phyloP scores from a whole-genome alignment of 2,797 vertebrate species.

The Calcarius lapponicus region DNA sequence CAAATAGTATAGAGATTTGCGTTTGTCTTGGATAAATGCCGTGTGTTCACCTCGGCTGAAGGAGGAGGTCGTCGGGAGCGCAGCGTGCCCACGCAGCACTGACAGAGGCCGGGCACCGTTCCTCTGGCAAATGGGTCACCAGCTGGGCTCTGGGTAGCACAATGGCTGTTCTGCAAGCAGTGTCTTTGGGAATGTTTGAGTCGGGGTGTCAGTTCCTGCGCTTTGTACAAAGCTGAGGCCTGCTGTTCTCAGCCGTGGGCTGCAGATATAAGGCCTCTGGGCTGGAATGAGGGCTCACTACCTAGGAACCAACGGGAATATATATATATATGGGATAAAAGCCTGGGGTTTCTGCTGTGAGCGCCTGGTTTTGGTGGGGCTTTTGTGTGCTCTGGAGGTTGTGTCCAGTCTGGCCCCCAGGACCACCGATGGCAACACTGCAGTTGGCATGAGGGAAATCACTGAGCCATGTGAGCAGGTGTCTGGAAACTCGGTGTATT shows the following conservation, averaged over 20 bases:
- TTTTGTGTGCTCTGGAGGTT: neutral
- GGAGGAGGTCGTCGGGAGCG: accelerated
- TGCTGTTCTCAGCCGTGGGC: accelerated
- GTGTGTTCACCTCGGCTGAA: neutral
- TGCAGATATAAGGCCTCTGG: neutral
- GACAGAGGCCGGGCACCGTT: accelerated
- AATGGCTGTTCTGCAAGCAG: neutral
- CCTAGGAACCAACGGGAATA: neutral
- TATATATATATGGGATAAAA: accelerated
- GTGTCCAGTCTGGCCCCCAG: neutral
- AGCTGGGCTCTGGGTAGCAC: neutral
- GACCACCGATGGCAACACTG: accelerated
- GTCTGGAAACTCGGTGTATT: neutral
- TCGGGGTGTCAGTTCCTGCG: accelerated
- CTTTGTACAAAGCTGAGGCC: no score
- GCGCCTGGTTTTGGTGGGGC: accelerated
- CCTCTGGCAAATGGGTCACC: no score
- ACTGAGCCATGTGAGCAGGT: accelerated
- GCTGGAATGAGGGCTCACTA: neutral
- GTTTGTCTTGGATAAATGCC: neutral
- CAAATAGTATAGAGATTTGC: constrained; percentile 15
- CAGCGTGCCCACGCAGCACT: accelerated
- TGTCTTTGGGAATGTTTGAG: accelerated
- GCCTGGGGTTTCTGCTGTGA: accelerated
- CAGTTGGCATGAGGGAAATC: neutral